Evolutionary conservation across 1,140 invertebrate species (phyloP).

Genomic region (Triops longicaudatus): DNA sequence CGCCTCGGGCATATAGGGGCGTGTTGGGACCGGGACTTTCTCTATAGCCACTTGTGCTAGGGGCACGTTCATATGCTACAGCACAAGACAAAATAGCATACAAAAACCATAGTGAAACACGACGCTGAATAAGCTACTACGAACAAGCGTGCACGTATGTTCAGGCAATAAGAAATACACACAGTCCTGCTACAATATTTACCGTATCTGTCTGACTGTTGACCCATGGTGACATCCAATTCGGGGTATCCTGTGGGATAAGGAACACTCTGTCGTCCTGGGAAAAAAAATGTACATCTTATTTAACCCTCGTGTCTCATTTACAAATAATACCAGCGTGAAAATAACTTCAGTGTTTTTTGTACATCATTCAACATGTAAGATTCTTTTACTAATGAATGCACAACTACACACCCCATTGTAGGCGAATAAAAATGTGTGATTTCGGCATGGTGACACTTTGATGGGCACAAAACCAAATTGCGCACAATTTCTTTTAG

Average conservation of each 20-base stretch:
- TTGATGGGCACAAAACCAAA: no score
- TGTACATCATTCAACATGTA: no score
- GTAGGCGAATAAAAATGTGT: slow-evolving; percentile 30
- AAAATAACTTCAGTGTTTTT: no score
- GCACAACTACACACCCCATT: slow-evolving; percentile 22
- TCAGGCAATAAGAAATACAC: slow-evolving; percentile 80
- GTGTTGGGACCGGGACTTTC: slow-evolving; percentile 14
- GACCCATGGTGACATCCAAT: slow-evolving; percentile 48
- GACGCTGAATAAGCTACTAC: neutral
- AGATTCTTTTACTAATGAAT: no score
- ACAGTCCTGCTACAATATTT: slow-evolving; percentile 26
- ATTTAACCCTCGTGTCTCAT: no score
- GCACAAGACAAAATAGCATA: slow-evolving; percentile 29
- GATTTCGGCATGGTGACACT: slow-evolving; percentile 30
- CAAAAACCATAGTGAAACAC: neutral
- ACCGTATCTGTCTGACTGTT: slow-evolving; percentile 54
- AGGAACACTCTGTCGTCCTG: slow-evolving; percentile 47
- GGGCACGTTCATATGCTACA: slow-evolving; percentile 29
- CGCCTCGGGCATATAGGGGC: neutral
- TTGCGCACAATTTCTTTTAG: no score
- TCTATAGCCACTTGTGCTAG: neutral
- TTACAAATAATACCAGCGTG: no score
- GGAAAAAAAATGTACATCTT: slow-evolving; percentile 31
- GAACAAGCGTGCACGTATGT: slow-evolving; percentile 58
- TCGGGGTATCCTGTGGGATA: slow-evolving; percentile 55